A percentile compares a stretch with the other conserved stretches of the same genome.
These are phyloP conservation scores for Eonycteris spelaea DNA, from an alignment of 2,113 vertebrate genomes.

Conservation along the genomic window DNA sequence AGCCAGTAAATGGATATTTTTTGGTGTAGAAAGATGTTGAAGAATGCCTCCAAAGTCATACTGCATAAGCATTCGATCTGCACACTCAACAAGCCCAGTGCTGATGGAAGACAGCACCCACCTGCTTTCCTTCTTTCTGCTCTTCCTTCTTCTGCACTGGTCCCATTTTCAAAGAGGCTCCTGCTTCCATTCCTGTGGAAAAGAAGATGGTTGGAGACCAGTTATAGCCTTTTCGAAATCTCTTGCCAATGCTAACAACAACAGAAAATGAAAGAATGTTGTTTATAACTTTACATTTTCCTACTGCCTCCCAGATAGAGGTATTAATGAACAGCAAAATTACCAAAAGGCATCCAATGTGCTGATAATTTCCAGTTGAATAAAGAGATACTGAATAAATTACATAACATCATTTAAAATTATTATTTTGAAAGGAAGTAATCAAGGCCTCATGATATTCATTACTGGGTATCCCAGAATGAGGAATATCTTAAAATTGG, in stretches of 20 bases:
- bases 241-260: background rate
- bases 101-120: background rate
- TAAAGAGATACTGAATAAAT: background rate
- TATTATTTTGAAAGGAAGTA: background rate
- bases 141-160: background rate
- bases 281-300: background rate
- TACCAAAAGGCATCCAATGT: background rate
- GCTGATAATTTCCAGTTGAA: background rate
- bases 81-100: background rate
- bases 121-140: background rate
- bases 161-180: background rate
- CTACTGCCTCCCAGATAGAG: background rate
- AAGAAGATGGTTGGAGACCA: background rate
- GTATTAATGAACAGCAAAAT: constrained; percentile 1
- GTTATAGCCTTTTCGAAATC: background rate
- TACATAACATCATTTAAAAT: background rate
- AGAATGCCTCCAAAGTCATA: background rate
- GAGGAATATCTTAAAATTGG: background rate
- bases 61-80: background rate
- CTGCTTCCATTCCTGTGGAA: background rate
- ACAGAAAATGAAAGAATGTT: background rate
- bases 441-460: background rate
- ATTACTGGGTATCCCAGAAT: background rate
- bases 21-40: background rate
- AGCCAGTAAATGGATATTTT: background rate